A percentile compares a stretch with the other conserved stretches of the same genome.
These are phyloP conservation scores for Trochalopteron elliotii DNA, from an alignment of 2,113 vertebrate genomes.

Conservation along the genomic window DNA sequence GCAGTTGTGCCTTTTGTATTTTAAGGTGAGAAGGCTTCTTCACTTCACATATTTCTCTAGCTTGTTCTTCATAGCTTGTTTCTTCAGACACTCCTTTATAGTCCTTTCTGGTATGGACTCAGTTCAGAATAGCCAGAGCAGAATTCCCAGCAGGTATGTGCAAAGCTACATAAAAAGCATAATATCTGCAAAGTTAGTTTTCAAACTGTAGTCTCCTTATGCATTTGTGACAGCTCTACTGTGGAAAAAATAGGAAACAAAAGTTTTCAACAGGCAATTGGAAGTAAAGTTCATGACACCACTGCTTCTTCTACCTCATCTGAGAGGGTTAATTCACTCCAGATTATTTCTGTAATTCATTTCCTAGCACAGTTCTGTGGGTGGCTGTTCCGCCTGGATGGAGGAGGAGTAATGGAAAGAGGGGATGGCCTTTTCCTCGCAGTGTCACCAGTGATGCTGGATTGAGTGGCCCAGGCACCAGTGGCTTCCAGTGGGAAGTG, in stretches of 20 bases:
- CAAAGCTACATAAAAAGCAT: background rate
- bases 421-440: background rate
- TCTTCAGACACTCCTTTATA: background rate
- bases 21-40: background rate
- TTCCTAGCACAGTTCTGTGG: background rate
- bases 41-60: background rate
- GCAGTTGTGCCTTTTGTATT: background rate
- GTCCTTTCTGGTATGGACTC: background rate
- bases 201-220: background rate
- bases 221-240: background rate
- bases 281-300: background rate
- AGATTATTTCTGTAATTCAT: background rate
- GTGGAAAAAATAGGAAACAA: background rate
- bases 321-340: background rate
- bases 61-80: background rate
- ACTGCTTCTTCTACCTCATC: background rate
- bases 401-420: background rate
- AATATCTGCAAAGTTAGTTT: background rate
- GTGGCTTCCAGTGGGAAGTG: background rate
- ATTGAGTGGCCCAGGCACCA: accelerated
- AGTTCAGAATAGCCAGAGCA: background rate
- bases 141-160: background rate
- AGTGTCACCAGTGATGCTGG: background rate
- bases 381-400: accelerated
- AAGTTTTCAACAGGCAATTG: background rate